Conservation (phyloP, 2,113 vertebrate genomes). For the Clarias gariepinus region DNA sequence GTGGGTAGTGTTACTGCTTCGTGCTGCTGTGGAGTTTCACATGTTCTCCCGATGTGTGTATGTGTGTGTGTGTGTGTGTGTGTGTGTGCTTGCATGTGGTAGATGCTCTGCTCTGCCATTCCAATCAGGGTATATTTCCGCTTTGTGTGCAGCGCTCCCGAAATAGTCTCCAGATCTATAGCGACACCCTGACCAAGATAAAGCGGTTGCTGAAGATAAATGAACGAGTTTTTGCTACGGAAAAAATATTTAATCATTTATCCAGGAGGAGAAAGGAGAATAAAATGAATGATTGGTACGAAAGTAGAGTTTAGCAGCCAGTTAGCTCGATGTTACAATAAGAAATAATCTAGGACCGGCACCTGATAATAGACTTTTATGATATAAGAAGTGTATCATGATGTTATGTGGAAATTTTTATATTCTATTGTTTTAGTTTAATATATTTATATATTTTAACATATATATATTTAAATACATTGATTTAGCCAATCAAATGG, state of each 20-base stretch:
- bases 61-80: background rate
- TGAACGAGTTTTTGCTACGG: background rate
- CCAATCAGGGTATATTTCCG: background rate
- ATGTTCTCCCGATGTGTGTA: background rate
- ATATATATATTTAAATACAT: too few relatives aligned
- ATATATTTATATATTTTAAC: too few relatives aligned
- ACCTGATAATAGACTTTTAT: background rate
- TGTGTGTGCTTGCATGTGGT: background rate
- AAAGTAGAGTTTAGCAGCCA: background rate
- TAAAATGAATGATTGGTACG: background rate
- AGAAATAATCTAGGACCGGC: background rate
- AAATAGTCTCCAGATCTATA: background rate
- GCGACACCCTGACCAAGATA: background rate
- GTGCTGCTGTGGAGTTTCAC: background rate
- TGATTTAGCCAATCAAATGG: too few relatives aligned
- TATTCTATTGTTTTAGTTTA: background rate
- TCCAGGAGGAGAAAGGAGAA: background rate
- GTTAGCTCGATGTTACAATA: background rate
- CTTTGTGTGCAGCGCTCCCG: background rate
- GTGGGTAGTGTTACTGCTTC: background rate
- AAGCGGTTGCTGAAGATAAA: background rate
- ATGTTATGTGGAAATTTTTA: background rate
- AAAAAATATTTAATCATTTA: background rate
- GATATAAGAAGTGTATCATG: background rate
- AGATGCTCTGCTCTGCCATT: background rate